A percentile compares a stretch with the other conserved stretches of the same genome.
These are phyloP conservation scores for Alligator sinensis DNA, from an alignment of 2,113 vertebrate genomes.

Conservation along the genomic window DNA sequence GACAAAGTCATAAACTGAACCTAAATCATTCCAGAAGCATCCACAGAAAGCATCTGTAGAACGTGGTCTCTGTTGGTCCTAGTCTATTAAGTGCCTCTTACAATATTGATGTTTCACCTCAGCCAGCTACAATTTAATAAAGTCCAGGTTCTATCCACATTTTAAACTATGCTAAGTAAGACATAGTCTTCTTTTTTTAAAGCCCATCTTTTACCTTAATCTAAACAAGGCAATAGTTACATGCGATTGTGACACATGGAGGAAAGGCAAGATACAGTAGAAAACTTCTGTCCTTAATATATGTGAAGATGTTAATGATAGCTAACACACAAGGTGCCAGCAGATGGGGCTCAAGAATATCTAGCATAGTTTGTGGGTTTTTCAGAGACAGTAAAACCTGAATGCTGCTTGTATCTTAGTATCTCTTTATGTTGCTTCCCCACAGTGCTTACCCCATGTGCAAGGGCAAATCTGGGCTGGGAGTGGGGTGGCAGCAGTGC, in stretches of 20 bases:
- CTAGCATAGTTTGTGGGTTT: not conserved
- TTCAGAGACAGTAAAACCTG: not conserved
- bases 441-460: not conserved
- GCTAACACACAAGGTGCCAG: not conserved
- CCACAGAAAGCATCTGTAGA: not conserved
- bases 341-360: not conserved
- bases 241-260: not conserved
- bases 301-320: not conserved
- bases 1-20: not conserved
- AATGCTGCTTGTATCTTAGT: not conserved
- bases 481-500: too few species aligned
- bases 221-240: not conserved
- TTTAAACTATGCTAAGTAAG: not conserved
- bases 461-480: too few species aligned
- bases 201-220: not conserved
- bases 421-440: not conserved
- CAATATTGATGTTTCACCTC: not conserved
- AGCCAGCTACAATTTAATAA: not conserved
- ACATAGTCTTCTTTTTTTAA: not conserved
- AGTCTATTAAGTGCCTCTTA: not conserved
- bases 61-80: not conserved
- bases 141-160: not conserved
- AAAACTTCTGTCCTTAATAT: not conserved
- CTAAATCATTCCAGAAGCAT: not conserved
- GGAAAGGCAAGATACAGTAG: not conserved